These are phyloP conservation scores for Frankliniella intonsa DNA, from an alignment of 2,888 invertebrate genomes.

Conservation along the genomic window DNA sequence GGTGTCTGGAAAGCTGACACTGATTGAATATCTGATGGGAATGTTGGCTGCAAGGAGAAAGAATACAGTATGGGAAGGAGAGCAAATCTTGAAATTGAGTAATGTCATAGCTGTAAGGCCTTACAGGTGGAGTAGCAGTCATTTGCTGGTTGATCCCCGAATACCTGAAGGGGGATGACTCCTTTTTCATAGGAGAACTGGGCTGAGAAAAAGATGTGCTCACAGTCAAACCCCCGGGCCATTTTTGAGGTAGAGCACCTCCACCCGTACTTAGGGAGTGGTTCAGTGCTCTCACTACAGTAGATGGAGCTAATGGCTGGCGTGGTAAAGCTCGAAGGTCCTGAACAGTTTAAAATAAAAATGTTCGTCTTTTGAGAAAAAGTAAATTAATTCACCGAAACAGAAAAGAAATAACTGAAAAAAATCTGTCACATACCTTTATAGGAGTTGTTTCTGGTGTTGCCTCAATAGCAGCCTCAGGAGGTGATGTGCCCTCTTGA, in stretches of 20 bases:
- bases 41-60: background rate
- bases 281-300: conserved; percentile 62
- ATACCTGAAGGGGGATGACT: conserved; percentile 55
- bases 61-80: background rate
- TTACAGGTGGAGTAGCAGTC: conserved; percentile 14
- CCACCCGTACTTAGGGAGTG: conserved; percentile 44
- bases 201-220: conserved; percentile 54
- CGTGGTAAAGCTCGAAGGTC: conserved; percentile 46
- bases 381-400: background rate
- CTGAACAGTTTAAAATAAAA: conserved; percentile 38
- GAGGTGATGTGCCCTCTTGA: conserved; percentile 65
- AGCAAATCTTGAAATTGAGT: background rate
- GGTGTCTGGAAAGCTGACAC: conserved; percentile 41
- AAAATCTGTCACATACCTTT: conserved; percentile 49
- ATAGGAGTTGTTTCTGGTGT: conserved; percentile 85
- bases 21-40: conserved; percentile 36
- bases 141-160: conserved; percentile 33
- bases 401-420: too few relatives aligned
- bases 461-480: conserved; percentile 83
- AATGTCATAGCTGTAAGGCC: background rate
- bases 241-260: conserved; percentile 39
- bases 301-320: conserved; percentile 56
- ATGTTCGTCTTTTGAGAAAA: background rate
- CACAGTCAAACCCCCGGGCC: background rate
- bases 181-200: conserved; percentile 64